Evolutionary conservation across 2,888 invertebrate genomes (phyloP), one percentile per base, ranked within the genome.

Genomic region (Sarcophaga variegata): DNA sequence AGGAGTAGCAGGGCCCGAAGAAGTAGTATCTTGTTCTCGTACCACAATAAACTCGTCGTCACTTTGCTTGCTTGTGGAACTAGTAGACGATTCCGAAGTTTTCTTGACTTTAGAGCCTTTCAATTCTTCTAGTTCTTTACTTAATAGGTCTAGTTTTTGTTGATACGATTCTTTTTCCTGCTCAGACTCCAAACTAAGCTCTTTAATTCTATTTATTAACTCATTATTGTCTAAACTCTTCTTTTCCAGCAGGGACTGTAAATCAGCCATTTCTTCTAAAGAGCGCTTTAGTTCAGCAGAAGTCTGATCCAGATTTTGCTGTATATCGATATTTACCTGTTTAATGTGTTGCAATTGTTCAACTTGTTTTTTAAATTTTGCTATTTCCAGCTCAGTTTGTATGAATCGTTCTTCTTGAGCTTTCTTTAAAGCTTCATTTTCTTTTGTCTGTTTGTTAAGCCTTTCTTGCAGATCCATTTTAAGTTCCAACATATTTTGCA

Each of bases 391-490:
- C 75, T 92, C 91, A n/a, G 90, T 89, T 49, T 84, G 90, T 8
- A 90, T 89, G 69, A 91, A 89, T 45, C 91, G 90, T 10, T 90
- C 90, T 0, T 90, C 88, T 83, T 92, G 90, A 22, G 89, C 83
- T 54, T 89, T 86, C 83, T 91, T 90, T 22, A 91, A 79, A 0
- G 85, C 47, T 75, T 90, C 90, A 89, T 90, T 89, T 86, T 95
- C 94, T 71, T 93, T 92, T 89, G 94, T 94, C 2, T 95, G 89
- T 0, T 93, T 90, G 88, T 94, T 94, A 72, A 95, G 94, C 89
- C 95, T 95, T 14, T 93, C 92, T 85, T 95, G 95, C 69, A 95
- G 89, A 71, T 95, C 94, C 67, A 93, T 94, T 89, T 95, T 95
- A 62, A 95, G 90, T 5, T 94, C 90, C 0, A 95, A 90, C 22